phyloP scores from a whole-genome alignment of 2,888 invertebrate genomes.

The Agrotis exclamationis region DNA sequence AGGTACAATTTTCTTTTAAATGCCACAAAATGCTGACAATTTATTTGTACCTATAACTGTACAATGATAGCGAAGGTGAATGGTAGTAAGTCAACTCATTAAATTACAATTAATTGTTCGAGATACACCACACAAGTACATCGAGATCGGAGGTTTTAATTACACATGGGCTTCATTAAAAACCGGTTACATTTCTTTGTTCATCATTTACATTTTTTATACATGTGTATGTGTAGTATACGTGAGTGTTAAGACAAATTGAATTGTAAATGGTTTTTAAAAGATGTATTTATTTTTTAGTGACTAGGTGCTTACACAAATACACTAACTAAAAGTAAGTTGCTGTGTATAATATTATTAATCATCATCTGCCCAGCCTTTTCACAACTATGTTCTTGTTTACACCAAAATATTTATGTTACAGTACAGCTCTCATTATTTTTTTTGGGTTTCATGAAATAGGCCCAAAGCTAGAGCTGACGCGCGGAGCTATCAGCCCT shows the following conservation, averaged over 20 bases:
- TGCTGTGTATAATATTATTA: too few species aligned
- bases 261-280: background rate
- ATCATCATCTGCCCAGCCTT: too few species aligned
- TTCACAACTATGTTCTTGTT: too few species aligned
- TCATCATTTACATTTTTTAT: slow-evolving; percentile 12
- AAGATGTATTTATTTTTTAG: background rate
- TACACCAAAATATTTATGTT: too few species aligned
- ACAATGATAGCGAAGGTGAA: slow-evolving; percentile 34
- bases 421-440: too few species aligned
- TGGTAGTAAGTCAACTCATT: slow-evolving; percentile 47
- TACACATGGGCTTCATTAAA: slow-evolving; percentile 19
- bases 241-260: background rate
- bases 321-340: too few species aligned
- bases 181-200: slow-evolving; percentile 13
- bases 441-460: too few species aligned
- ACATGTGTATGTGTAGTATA: background rate
- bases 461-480: too few species aligned
- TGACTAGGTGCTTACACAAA: too few species aligned
- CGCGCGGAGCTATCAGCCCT: too few species aligned
- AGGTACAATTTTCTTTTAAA: background rate
- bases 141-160: slow-evolving; percentile 27
- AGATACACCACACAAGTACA: slow-evolving; percentile 23
- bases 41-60: slow-evolving; percentile 10
- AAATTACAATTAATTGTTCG: slow-evolving; percentile 54
- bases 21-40: background rate